A percentile compares a stretch with the other conserved stretches of the same genome.
phyloP scores from a whole-genome alignment of 1,140 invertebrate genomes.

The Neoseiulus cucumeris region DNA sequence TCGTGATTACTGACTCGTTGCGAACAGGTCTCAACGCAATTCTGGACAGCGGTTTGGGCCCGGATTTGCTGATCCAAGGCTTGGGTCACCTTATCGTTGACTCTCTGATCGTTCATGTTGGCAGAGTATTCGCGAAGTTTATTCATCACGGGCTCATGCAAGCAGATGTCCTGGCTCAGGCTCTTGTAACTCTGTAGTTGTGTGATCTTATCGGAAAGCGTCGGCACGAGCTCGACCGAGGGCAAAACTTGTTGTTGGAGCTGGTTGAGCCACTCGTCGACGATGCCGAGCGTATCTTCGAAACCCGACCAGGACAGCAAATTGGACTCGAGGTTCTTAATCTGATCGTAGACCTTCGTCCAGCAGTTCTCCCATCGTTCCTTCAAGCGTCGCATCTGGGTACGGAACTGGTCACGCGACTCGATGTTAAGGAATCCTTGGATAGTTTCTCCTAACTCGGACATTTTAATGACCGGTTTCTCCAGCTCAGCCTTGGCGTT shows the following conservation, averaged over 20 bases:
- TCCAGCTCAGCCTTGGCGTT: constrained; percentile 41
- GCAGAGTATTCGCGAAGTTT: constrained; percentile 45
- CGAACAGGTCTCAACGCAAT: neutral
- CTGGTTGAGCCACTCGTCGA: constrained; percentile 54
- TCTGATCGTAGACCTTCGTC: constrained; percentile 57
- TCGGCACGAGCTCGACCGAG: constrained; percentile 45
- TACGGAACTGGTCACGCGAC: constrained; percentile 57
- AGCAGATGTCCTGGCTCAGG: constrained; percentile 53
- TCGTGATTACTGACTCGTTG: neutral
- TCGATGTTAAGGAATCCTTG: constrained; percentile 66
- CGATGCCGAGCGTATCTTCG: constrained; percentile 38
- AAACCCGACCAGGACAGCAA: constrained; percentile 69
- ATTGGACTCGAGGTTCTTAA: constrained; percentile 63
- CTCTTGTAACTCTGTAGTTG: constrained; percentile 50
- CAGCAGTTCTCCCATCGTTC: constrained; percentile 59
- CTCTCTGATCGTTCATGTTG: neutral
- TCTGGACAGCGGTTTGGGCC: neutral
- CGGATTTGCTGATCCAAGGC: neutral
- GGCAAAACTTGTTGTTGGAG: constrained; percentile 41
- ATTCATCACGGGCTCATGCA: constrained; percentile 53
- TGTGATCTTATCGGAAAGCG: constrained; percentile 61
- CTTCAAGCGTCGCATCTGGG: constrained; percentile 54
- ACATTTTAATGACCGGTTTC: constrained; percentile 27
- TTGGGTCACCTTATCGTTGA: neutral
- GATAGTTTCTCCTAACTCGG: constrained; percentile 63